Evolutionary conservation across 1,140 invertebrate species (phyloP), one percentile per base, ranked within the genome.

Genomic region (Nasonia vitripennis): DNA sequence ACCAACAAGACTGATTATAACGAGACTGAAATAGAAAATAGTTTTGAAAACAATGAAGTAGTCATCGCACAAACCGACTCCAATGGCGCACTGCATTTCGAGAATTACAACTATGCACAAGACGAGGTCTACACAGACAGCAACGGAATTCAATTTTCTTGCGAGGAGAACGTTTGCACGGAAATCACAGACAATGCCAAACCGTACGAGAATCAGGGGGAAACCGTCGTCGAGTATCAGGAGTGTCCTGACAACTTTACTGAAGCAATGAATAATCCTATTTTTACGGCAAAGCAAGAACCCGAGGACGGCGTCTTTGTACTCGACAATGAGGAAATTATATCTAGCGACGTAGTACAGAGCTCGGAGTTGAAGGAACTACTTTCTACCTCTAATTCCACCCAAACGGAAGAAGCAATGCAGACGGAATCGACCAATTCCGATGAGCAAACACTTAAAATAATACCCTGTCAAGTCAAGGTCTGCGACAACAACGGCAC

Each of bases 1-100:
- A 78, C 62, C 27, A 74, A 87, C 51, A 90, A 90, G 90, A 90
- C 90, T 90, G 90, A 90, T 34, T 88, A 88, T 48, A 79, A 86
- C 80, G 89, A 90, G 89, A 90, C 90, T 90, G 89, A 90, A 86
- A 75, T 82, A 81, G 78, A 82, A 77, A 77, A 87, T 87, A 88
- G 84, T 73, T 86, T 85, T 68, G 81, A 81, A 51, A 79, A 78
- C 27, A 87, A 85, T 71, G 75, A 86, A 78, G 55, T 80, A 75
- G 85, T 84, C 11, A 62, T 81, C 51, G 70, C 83, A 78, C 79
- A 87, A 83, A 84, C 85, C 3, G 79, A 82, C 23, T 45, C 82
- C 1, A 45, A 81, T 81, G 81, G 85, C 68, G 79, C 67, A 2
- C 74, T 86, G 27, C 85, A 86, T 80, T 86, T 86, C 17, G 75